These are phyloP conservation scores for Meriones psammophilus DNA, from an alignment of 2,797 vertebrate genomes.

Conservation along the genomic window DNA sequence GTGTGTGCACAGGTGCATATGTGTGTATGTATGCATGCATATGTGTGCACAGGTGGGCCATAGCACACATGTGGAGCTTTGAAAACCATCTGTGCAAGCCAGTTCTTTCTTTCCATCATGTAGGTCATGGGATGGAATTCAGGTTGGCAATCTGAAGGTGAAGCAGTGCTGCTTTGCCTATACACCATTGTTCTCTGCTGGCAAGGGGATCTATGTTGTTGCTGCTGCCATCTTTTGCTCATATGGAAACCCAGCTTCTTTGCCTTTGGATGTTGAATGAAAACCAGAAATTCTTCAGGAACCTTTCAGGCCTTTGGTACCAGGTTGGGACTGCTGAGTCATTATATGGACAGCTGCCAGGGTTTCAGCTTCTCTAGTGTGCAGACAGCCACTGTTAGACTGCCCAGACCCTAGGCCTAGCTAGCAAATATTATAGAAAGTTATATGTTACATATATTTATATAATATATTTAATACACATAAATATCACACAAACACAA, in stretches of 20 bases:
- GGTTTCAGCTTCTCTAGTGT: neutral
- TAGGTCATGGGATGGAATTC: neutral
- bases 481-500: neutral
- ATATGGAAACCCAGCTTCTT: neutral
- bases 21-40: neutral
- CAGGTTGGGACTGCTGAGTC: neutral
- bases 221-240: neutral
- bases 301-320: neutral
- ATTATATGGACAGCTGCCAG: neutral
- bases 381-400: neutral
- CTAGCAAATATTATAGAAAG: neutral
- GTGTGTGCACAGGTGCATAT: neutral
- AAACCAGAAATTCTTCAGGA: neutral
- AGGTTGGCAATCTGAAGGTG: neutral
- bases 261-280: neutral
- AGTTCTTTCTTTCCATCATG: too few species aligned
- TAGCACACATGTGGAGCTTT: neutral
- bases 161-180: neutral
- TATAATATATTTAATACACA: neutral
- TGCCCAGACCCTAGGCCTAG: neutral
- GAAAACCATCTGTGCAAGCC: neutral
- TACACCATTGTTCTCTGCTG: neutral
- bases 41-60: neutral
- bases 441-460: neutral
- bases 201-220: neutral